phyloP scores from a whole-genome alignment of 2,888 invertebrate genomes.

The Sussaba pulchella region DNA sequence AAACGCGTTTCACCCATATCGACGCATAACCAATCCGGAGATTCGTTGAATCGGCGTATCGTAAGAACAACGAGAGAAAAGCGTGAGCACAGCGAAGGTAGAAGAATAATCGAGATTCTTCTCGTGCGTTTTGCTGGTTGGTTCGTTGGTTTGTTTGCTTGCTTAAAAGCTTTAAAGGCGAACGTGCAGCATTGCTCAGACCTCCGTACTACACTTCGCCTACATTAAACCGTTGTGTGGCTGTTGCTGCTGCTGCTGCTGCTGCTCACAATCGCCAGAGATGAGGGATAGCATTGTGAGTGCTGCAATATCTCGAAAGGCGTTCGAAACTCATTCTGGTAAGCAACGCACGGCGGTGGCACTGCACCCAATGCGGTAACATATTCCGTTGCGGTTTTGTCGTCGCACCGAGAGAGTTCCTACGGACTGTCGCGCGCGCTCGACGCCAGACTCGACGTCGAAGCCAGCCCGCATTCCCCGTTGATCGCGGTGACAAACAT shows the following conservation, averaged over 20 bases:
- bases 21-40: conserved; percentile 19
- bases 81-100: conserved; percentile 4
- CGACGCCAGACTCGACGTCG: neutral
- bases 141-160: conserved; percentile 15
- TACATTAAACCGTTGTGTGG: conserved; percentile 37
- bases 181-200: conserved; percentile 9
- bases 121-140: conserved; percentile 13
- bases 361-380: conserved; percentile 57
- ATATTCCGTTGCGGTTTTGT: conserved; percentile 58
- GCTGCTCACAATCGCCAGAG: conserved; percentile 54
- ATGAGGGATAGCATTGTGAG: conserved; percentile 77
- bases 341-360: conserved; percentile 41
- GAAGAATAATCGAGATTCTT: conserved; percentile 51
- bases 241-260: neutral
- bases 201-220: conserved; percentile 15
- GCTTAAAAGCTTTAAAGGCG: conserved; percentile 49
- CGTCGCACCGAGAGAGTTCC: conserved; percentile 18
- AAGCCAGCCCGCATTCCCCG: conserved; percentile 37
- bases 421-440: neutral
- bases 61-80: conserved; percentile 28
- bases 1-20: neutral
- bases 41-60: conserved; percentile 48
- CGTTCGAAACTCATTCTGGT: conserved; percentile 63
- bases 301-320: conserved; percentile 74
- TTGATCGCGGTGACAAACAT: conserved; percentile 31